phyloP scores from a whole-genome alignment of 1,140 invertebrate species.

The Panulirus ornatus region DNA sequence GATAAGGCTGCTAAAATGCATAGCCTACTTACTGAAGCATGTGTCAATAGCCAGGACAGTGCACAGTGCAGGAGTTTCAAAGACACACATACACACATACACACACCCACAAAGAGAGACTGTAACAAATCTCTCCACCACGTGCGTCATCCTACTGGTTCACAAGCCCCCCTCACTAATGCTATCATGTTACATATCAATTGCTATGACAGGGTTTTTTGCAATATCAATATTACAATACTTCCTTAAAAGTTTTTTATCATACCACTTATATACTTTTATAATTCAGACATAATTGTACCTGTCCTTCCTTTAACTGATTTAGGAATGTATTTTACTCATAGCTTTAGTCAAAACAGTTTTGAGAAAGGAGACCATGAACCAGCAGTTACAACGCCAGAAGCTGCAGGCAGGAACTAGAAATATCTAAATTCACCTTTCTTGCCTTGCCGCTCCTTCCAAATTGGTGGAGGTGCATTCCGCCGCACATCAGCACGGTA shows the following conservation, averaged over 20 bases:
- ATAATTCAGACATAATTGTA: no score
- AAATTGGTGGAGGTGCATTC: constrained; percentile 80
- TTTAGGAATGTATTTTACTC: no score
- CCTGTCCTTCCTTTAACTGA: no score
- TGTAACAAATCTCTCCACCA: neutral
- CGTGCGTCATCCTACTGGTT: neutral
- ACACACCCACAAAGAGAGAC: constrained; percentile 39
- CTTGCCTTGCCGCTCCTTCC: constrained; percentile 92
- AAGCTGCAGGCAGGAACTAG: constrained; percentile 78
- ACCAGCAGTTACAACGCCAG: constrained; percentile 25
- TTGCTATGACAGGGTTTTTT: no score
- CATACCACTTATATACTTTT: no score
- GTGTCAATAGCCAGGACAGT: constrained; percentile 42
- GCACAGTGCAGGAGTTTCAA: constrained; percentile 47
- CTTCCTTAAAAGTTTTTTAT: no score
- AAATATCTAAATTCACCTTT: constrained; percentile 98
- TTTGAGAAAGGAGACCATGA: neutral
- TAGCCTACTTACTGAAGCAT: constrained; percentile 58
- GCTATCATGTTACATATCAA: neutral
- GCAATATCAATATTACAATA: no score
- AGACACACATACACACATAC: constrained; percentile 30
- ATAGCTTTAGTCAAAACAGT: neutral
- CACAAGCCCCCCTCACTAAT: constrained; percentile 3
- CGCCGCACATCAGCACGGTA: constrained; percentile 63
- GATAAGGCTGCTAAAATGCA: constrained; percentile 20